These are phyloP conservation scores for Tachysurus vachellii DNA, from an alignment of 2,113 vertebrate genomes.

Conservation along the genomic window DNA sequence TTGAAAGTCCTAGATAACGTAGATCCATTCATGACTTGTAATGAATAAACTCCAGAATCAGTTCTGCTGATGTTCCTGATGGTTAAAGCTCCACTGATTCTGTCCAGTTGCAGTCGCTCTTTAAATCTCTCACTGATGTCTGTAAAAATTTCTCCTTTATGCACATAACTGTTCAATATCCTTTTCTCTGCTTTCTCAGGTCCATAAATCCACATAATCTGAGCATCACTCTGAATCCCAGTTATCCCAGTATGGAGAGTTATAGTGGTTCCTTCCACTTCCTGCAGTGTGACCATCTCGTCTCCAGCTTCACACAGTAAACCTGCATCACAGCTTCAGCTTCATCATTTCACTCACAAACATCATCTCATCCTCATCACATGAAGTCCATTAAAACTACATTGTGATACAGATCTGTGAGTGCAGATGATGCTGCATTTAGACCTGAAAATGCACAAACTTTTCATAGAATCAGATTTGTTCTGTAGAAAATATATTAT, in stretches of 20 bases:
- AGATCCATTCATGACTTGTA: no score
- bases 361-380: background rate
- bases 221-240: background rate
- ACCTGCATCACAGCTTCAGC: no score
- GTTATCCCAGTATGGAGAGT: background rate
- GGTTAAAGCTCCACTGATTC: no score
- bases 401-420: background rate
- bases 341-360: background rate
- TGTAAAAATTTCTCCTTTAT: background rate
- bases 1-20: background rate
- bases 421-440: background rate
- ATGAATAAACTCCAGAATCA: no score
- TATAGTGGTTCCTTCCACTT: conserved; percentile 25
- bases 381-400: background rate
- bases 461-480: background rate
- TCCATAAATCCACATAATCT: background rate
- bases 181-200: no score
- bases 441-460: background rate
- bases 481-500: background rate
- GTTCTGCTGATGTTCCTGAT: no score
- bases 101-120: no score
- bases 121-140: no score
- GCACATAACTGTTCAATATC: background rate
- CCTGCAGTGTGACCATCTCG: background rate
- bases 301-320: no score